These are phyloP conservation scores for Chlorospingus semifuscus DNA, from an alignment of 2,797 vertebrate genomes.

Conservation along the genomic window DNA sequence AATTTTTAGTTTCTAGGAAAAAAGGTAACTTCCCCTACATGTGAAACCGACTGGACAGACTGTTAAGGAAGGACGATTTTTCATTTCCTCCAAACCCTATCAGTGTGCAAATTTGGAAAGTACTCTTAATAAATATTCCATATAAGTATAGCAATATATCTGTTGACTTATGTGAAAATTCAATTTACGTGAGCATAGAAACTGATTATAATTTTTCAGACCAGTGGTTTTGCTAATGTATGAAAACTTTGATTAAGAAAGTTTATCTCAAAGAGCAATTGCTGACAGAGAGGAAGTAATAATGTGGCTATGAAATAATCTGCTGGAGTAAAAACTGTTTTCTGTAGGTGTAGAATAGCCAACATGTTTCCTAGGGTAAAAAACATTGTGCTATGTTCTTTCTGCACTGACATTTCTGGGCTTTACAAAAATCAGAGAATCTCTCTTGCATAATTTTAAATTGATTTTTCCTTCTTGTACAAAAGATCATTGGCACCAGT, in stretches of 20 bases:
- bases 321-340: background rate
- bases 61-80: background rate
- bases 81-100: background rate
- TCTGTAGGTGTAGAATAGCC: background rate
- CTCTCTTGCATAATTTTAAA: constrained; percentile 56
- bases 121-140: background rate
- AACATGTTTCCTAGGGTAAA: background rate
- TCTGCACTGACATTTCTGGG: background rate
- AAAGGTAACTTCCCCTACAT: background rate
- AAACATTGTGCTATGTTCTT: background rate
- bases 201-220: constrained; percentile 5
- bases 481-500: constrained; percentile 21
- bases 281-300: background rate
- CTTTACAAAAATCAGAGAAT: constrained; percentile 28
- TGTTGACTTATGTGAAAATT: background rate
- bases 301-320: background rate
- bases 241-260: constrained; percentile 9
- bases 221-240: background rate
- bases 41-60: background rate
- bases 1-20: background rate
- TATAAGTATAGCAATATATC: background rate
- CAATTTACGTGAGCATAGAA: background rate
- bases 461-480: constrained; percentile 52
- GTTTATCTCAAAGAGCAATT: constrained; percentile 20
- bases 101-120: background rate